Evolutionary conservation across 2,888 invertebrate genomes (phyloP).

Genomic region (Uropetala carovei): DNA sequence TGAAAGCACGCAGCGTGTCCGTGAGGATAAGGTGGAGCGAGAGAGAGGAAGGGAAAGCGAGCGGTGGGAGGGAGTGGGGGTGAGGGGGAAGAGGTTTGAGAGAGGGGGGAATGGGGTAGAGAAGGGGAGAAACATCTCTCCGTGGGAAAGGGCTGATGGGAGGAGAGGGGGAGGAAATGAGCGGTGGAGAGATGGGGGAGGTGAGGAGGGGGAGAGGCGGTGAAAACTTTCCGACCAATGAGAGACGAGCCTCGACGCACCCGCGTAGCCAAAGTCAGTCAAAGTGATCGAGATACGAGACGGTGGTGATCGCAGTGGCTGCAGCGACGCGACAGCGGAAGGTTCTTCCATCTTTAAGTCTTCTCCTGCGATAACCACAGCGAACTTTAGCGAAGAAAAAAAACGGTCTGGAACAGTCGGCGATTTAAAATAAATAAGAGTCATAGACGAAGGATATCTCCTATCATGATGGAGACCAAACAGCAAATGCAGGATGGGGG

Average conservation of each 20-base stretch:
- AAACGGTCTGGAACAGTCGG: background rate
- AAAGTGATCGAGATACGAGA: background rate
- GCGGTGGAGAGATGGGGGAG: constrained; percentile 31
- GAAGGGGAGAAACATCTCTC: background rate
- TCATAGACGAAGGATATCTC: background rate
- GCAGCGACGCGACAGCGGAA: background rate
- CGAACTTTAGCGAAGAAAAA: no score
- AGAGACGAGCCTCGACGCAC: background rate
- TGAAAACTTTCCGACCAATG: background rate
- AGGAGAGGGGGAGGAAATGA: background rate
- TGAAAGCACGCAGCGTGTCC: background rate
- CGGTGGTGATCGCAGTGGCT: constrained; percentile 29
- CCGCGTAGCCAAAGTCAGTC: background rate
- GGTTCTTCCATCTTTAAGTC: background rate
- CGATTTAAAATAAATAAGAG: no score
- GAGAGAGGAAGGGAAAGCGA: background rate
- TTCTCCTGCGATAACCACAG: background rate
- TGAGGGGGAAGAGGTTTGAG: background rate
- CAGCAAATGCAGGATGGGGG: constrained; percentile 16
- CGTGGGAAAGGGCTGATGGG: constrained; percentile 1
- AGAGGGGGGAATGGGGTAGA: background rate
- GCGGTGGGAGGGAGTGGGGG: background rate
- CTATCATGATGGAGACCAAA: background rate
- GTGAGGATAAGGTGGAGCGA: background rate
- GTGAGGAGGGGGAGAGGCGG: background rate